A percentile compares a stretch with the other conserved stretches of the same genome.
Conservation (phyloP, 2,113 vertebrate genomes). For the Phalacrocorax aristotelis region DNA sequence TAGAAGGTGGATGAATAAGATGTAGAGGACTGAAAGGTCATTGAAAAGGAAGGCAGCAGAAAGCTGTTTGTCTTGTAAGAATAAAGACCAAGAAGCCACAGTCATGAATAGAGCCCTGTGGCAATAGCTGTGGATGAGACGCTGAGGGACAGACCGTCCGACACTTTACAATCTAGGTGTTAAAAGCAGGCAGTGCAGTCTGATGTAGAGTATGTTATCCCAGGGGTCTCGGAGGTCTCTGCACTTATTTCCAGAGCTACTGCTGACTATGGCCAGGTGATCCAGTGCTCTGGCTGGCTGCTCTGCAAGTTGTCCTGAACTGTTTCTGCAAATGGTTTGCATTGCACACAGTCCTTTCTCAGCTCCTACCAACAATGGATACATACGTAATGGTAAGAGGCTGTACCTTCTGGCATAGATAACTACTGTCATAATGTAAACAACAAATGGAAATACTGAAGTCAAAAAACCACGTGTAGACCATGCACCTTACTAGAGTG, state of each 20-base stretch:
- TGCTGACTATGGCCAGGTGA: background rate
- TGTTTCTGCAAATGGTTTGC: background rate
- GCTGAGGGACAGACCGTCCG: rapidly evolving
- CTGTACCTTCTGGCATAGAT: background rate
- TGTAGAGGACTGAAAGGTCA: background rate
- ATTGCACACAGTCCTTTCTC: rapidly evolving
- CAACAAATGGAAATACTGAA: background rate
- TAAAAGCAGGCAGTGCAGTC: background rate
- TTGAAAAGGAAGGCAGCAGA: background rate
- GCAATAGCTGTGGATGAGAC: rapidly evolving
- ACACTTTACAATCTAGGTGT: too few relatives aligned
- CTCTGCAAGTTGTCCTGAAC: background rate
- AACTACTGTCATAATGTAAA: background rate
- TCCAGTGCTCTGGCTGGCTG: background rate
- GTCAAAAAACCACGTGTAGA: background rate
- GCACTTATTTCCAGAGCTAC: background rate
- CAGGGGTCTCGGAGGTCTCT: background rate
- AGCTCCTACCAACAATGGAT: background rate
- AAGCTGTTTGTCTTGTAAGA: background rate
- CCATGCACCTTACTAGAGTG: background rate
- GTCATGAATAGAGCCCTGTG: background rate
- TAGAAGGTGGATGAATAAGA: background rate
- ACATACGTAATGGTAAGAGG: background rate
- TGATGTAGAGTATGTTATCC: rapidly evolving
- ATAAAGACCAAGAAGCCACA: background rate